Base-by-base conservation (phyloP, 2,797 vertebrate genomes). In the Aulostomus chinensis region DNA sequence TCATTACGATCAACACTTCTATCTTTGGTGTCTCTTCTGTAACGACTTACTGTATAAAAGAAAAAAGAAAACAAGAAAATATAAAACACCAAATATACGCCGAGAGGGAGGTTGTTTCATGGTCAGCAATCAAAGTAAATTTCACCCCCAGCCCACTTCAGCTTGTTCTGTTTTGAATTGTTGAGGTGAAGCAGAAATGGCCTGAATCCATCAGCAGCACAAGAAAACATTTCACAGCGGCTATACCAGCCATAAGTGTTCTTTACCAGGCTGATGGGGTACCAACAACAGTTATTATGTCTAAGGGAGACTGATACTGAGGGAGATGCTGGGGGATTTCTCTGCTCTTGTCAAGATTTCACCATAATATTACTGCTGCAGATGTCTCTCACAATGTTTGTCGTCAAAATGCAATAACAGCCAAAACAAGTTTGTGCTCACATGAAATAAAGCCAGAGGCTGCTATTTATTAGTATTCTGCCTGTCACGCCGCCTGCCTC, bases 211-310 rank as follows among this genome's bases (percentile, higher is more conserved):
- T 86, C 76, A 78, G 55, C 40, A 30, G 46, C 37, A 88, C 84
- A 81, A 86, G 72, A 69, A 73, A 80, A 79, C 82, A 76, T 78
- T 56, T 84, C 76, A 78, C 55, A 53, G 25, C 49, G 48, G 42
- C 73, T 63, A 64, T 71, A 68, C n/a, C n/a, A 84, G 73, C 50
- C 55, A 53, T 62, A 63, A 70, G 73, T 83, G 76, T 73, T 76
- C 81, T 68, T 70, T 52, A 58, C 54, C 41, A 38, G 66, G 49
- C 64, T 79, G 67, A 83, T 70, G 21, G 66, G 70, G 58, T 64
- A 80, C 67, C 77, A 80, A 75, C 80, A 81, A 70, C 59, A 78
- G 78, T 76, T 80, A 77, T 86, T 85, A 81, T 61, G 71, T 79
- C 70, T 64, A 46, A 58, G 37, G 53, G 40, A 83, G 78, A 73